phyloP scores from a whole-genome alignment of 1,140 invertebrate species.

The Sesamia nonagrioides region DNA sequence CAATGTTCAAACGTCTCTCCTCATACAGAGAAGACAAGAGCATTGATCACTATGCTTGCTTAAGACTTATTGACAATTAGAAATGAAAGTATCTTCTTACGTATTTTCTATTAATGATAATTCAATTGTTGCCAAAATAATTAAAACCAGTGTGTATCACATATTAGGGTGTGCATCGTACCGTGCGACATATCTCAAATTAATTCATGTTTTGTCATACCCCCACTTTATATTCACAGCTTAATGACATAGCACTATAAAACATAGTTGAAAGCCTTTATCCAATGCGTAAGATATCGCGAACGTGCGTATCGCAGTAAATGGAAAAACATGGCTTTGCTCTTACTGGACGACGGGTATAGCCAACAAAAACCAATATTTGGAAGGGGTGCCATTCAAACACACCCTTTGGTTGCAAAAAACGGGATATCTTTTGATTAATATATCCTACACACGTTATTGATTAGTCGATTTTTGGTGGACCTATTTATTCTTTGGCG shows the following conservation, averaged over 20 bases:
- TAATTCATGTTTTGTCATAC: constrained; percentile 87
- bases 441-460: constrained; percentile 61
- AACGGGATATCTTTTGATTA: constrained; percentile 83
- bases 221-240: constrained; percentile 84
- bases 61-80: too few relatives aligned
- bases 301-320: constrained; percentile 76
- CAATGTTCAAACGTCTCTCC: too few relatives aligned
- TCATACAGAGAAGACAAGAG: too few relatives aligned
- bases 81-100: too few relatives aligned
- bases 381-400: constrained; percentile 84
- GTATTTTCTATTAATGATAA: neutral
- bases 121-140: neutral
- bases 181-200: constrained; percentile 86
- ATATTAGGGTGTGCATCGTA: constrained; percentile 80
- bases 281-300: constrained; percentile 74
- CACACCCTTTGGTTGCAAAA: constrained; percentile 81
- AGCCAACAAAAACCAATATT: constrained; percentile 84
- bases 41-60: too few relatives aligned
- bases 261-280: constrained; percentile 76
- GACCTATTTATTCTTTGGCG: constrained; percentile 25
- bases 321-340: constrained; percentile 85
- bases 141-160: constrained; percentile 56
- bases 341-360: constrained; percentile 79
- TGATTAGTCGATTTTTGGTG: constrained; percentile 40
- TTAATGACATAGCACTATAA: constrained; percentile 84